phyloP scores from a whole-genome alignment of 2,797 vertebrate species.

The Spatula versicolor region DNA sequence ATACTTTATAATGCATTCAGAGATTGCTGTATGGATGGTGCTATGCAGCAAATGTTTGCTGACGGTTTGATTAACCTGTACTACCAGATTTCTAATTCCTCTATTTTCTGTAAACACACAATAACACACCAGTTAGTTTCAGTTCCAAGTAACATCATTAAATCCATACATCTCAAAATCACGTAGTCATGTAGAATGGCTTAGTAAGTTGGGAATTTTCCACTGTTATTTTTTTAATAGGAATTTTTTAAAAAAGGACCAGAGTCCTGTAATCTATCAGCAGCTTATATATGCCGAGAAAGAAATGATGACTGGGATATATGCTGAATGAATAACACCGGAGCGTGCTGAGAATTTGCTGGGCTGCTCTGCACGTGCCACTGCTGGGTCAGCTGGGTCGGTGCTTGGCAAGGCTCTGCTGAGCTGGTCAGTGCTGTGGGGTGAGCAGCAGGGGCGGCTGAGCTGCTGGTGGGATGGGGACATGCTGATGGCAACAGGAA shows the following conservation, averaged over 20 bases:
- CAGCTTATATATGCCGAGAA: not conserved
- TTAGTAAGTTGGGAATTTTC: constrained; percentile 4
- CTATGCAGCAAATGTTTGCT: not conserved
- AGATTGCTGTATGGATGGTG: not conserved
- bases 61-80: constrained; percentile 42
- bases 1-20: not conserved
- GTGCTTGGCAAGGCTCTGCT: fast-evolving
- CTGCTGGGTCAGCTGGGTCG: not conserved
- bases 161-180: constrained; percentile 18
- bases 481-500: fast-evolving
- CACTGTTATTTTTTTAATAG: not conserved
- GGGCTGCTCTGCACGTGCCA: not conserved
- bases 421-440: not conserved
- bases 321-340: not conserved
- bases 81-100: not conserved
- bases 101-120: constrained; percentile 39
- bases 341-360: not conserved
- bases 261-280: not conserved
- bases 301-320: not conserved
- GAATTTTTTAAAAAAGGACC: not conserved
- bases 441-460: not conserved
- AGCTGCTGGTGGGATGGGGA: not conserved
- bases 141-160: constrained; percentile 5
- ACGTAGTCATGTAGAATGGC: not conserved
- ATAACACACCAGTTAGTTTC: not conserved